Percentiles rank a stretch among this genome's conserved stretches.
Conservation (phyloP, 2,888 invertebrate genomes). For the Rotaria sp. region DNA sequence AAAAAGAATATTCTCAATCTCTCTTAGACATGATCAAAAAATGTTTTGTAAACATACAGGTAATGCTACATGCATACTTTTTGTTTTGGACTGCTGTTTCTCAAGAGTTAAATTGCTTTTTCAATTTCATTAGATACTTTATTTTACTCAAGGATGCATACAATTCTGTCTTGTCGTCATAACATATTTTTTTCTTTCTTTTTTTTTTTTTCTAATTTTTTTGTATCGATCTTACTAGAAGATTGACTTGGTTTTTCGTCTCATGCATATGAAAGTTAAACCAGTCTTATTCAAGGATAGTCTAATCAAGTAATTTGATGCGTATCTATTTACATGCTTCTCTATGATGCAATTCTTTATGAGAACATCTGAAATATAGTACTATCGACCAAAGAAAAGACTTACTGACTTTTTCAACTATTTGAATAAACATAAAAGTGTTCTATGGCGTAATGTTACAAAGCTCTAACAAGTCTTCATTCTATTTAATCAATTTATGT, state of each 20-base stretch:
- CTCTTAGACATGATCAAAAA: background rate
- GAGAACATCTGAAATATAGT: no score
- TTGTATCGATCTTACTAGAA: background rate
- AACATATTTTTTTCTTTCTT: background rate
- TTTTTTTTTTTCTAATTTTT: background rate
- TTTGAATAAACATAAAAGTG: background rate
- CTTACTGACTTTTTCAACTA: background rate
- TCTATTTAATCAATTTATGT: conserved; percentile 2
- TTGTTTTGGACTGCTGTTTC: background rate
- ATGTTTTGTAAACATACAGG: background rate
- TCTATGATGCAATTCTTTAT: background rate
- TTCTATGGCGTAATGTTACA: background rate
- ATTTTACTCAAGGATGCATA: background rate
- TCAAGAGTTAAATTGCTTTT: conserved; percentile 14
- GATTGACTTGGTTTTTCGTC: background rate
- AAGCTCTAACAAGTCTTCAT: background rate
- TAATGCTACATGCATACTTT: background rate
- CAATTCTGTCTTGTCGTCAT: background rate
- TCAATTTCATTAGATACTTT: background rate
- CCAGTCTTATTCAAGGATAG: background rate
- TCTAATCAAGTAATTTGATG: conserved; percentile 2
- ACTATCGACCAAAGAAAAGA: background rate
- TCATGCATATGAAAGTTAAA: background rate
- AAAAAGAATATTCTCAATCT: background rate
- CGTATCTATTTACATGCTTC: background rate